Percentiles rank a stretch among this genome's conserved stretches.
phyloP scores from a whole-genome alignment of 2,113 vertebrate species.

The Reinhardtius hippoglossoides region DNA sequence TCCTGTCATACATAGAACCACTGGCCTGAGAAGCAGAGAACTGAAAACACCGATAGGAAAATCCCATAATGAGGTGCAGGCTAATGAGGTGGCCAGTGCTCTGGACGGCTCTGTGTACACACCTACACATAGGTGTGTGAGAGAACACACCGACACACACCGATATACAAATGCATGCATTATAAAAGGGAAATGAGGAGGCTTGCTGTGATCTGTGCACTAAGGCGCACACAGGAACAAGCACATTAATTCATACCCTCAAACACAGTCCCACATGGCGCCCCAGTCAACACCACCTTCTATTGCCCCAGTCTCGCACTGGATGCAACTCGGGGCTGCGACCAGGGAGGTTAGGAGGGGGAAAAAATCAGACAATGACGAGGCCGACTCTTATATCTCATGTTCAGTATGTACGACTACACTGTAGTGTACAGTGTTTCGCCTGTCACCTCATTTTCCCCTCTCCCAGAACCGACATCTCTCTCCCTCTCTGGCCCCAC shows the following conservation, averaged over 20 bases:
- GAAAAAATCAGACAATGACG: slow-evolving; percentile 19
- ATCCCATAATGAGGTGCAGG: slow-evolving; percentile 53
- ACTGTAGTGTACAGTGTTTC: slow-evolving; percentile 14
- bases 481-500: slow-evolving; percentile 1
- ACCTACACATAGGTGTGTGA: slow-evolving; percentile 25
- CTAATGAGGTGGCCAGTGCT: slow-evolving; percentile 47
- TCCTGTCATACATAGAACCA: slow-evolving; percentile 29
- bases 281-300: slow-evolving; percentile 16
- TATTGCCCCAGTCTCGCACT: not conserved
- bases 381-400: not conserved
- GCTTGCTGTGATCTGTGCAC: not conserved
- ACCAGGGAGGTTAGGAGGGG: not conserved
- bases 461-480: not conserved
- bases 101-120: slow-evolving; percentile 2
- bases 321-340: slow-evolving; percentile 24
- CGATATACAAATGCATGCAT: not conserved
- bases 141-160: not conserved
- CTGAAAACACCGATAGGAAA: slow-evolving; percentile 37
- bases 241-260: slow-evolving; percentile 13
- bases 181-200: not conserved
- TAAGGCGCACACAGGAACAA: not conserved
- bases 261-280: not conserved
- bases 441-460: slow-evolving; percentile 16
- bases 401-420: not conserved
- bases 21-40: slow-evolving; percentile 38